Percentiles rank a stretch among this genome's conserved stretches.
These are phyloP conservation scores for Hydrozoanthus tunicans DNA, from an alignment of 64 coral and sea anemone species.

Conservation along the genomic window DNA sequence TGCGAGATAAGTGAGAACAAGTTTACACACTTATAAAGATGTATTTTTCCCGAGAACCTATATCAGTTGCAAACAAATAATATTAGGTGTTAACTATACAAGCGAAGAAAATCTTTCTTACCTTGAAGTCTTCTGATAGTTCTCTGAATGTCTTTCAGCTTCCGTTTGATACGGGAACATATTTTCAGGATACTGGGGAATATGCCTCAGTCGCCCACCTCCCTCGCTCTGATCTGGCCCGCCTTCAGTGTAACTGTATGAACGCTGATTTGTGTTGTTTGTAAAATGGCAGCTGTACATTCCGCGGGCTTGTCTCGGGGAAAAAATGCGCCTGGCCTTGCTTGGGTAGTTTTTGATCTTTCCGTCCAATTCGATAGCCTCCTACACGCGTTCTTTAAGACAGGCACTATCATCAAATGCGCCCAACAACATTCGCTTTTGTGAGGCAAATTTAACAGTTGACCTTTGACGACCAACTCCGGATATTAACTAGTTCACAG, in stretches of 20 bases:
- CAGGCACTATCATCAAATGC: slow-evolving; percentile 30
- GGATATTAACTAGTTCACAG: slow-evolving; percentile 38
- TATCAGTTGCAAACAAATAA: neutral
- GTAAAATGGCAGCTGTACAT: slow-evolving; percentile 40
- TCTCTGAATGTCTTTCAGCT: slow-evolving; percentile 43
- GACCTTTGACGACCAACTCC: slow-evolving; percentile 32
- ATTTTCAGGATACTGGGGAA: slow-evolving; percentile 24
- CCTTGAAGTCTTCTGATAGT: slow-evolving; percentile 36
- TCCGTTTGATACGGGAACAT: slow-evolving; percentile 51
- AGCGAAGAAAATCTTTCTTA: slow-evolving; percentile 8
- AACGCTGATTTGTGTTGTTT: slow-evolving; percentile 24
- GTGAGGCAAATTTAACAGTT: slow-evolving; percentile 35
- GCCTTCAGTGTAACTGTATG: slow-evolving; percentile 36
- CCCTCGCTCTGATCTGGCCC: slow-evolving; percentile 31
- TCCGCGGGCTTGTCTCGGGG: slow-evolving; percentile 11
- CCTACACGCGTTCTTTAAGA: slow-evolving; percentile 35
- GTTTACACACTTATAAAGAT: neutral
- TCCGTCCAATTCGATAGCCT: slow-evolving; percentile 1
- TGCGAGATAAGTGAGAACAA: neutral
- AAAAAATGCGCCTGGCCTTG: neutral
- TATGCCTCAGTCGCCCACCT: slow-evolving; percentile 22
- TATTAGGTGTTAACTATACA: neutral
- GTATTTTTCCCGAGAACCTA: neutral
- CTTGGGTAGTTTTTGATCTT: slow-evolving; percentile 34
- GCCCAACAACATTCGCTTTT: slow-evolving; percentile 50